These are phyloP conservation scores for Hemibagrus guttatus DNA, from an alignment of 2,797 vertebrate genomes.

Conservation along the genomic window DNA sequence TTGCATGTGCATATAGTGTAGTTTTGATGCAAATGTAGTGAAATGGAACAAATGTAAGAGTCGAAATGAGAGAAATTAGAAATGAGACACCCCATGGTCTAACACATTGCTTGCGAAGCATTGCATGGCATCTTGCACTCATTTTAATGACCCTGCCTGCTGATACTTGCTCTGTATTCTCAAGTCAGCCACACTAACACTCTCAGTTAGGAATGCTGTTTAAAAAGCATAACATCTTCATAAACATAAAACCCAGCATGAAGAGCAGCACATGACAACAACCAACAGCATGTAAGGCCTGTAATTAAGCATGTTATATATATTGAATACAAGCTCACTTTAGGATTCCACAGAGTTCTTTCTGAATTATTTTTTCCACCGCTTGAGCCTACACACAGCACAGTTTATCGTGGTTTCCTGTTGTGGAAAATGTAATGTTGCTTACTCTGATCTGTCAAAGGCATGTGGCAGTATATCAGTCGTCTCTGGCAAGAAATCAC, in stretches of 20 bases:
- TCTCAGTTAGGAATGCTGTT: background rate
- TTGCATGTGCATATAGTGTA: background rate
- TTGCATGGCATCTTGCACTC: background rate
- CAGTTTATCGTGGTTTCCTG: slow-evolving; percentile 27
- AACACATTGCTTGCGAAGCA: background rate
- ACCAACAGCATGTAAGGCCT: slow-evolving; percentile 8
- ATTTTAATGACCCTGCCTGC: background rate
- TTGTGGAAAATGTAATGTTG: slow-evolving; percentile 25
- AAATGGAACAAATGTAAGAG: background rate
- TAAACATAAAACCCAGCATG: background rate
- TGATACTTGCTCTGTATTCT: background rate
- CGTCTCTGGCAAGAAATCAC: background rate
- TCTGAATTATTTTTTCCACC: background rate
- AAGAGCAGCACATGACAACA: background rate
- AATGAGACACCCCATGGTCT: background rate
- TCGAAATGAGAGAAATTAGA: background rate
- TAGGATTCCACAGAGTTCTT: background rate
- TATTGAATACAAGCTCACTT: background rate
- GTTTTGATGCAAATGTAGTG: background rate
- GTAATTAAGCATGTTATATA: background rate
- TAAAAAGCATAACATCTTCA: background rate
- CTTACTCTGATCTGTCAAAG: background rate
- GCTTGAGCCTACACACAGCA: background rate
- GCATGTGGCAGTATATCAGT: background rate
- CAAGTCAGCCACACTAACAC: background rate